Evolutionary conservation across 2,888 invertebrate species (phyloP).

Genomic region (Sepioteuthis lessoniana): DNA sequence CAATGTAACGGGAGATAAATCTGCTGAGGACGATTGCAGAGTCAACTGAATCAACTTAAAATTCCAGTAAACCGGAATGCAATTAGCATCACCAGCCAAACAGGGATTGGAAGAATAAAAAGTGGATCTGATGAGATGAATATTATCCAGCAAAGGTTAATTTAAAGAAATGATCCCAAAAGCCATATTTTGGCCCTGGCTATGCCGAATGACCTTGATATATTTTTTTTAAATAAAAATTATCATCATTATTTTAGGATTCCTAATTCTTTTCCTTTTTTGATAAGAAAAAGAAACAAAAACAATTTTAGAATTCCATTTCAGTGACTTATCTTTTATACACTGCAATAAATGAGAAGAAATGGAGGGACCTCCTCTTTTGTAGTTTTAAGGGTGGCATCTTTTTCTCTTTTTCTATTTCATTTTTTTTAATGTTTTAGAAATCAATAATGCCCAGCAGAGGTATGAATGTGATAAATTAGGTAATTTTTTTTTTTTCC

Average conservation of each 20-base stretch:
- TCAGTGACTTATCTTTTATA: background rate
- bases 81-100: no score
- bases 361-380: background rate
- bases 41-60: no score
- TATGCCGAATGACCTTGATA: background rate
- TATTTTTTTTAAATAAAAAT: background rate
- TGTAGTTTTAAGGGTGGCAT: conserved; percentile 33
- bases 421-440: background rate
- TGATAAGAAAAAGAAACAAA: background rate
- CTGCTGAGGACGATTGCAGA: no score
- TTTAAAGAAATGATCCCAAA: background rate
- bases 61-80: no score
- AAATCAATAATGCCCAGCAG: background rate
- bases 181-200: background rate
- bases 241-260: no score
- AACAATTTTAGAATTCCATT: background rate
- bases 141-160: background rate
- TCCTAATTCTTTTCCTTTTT: background rate
- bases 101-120: background rate
- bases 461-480: conserved; percentile 33
- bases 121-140: background rate
- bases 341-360: background rate
- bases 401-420: background rate
- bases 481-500: background rate
- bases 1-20: no score